Evolutionary conservation across 2,113 vertebrate genomes (phyloP).

Genomic region (Sapayoa aenigma): DNA sequence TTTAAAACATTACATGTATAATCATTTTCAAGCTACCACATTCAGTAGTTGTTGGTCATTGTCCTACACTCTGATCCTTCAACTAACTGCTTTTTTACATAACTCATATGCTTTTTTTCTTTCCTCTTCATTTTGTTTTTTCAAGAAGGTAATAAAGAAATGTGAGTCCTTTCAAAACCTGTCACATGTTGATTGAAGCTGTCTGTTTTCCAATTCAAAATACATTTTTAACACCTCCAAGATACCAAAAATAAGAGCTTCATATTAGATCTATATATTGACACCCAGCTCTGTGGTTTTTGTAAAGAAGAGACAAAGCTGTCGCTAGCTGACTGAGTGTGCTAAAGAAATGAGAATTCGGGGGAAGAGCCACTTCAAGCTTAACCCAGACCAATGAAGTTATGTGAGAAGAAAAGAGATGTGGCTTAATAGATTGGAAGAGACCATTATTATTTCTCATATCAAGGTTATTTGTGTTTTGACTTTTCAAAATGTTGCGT

Average conservation of each 20-base stretch:
- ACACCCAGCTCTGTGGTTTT: background rate
- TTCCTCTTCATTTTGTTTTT: background rate
- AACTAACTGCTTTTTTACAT: background rate
- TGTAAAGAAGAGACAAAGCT: background rate
- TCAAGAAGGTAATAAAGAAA: background rate
- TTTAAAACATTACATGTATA: background rate
- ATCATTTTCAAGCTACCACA: background rate
- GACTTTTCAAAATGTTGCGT: constrained; percentile 14
- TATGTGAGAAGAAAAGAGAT: background rate
- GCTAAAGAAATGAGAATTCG: background rate
- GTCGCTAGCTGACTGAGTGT: background rate
- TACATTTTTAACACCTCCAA: background rate
- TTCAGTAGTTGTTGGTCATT: background rate
- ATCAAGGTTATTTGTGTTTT: constrained; percentile 39
- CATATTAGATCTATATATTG: constrained; percentile 26
- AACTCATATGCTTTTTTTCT: background rate
- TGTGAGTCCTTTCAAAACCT: background rate
- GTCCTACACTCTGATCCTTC: background rate
- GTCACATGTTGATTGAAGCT: constrained; percentile 9
- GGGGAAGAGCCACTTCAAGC: background rate
- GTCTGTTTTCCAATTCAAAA: constrained; percentile 42
- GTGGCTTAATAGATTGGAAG: constrained; percentile 28
- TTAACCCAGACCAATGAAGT: background rate
- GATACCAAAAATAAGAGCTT: background rate
- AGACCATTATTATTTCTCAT: background rate